Percentiles rank a stretch among this genome's conserved stretches.
Conservation (phyloP, 2,888 invertebrate species). For the Leptinotarsa peninsularis region DNA sequence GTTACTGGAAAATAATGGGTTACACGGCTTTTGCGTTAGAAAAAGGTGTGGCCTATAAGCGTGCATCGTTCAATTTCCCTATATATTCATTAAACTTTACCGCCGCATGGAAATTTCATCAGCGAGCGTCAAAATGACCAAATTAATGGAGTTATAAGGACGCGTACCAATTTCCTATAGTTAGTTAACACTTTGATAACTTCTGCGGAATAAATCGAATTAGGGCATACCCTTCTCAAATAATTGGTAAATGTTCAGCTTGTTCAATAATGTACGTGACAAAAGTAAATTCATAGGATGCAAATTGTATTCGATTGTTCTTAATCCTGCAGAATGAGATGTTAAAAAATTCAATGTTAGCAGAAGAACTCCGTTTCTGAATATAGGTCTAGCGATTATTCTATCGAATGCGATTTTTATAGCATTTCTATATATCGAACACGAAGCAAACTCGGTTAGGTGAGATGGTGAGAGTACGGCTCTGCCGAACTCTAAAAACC, state of each 20-base stretch:
- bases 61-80: neutral
- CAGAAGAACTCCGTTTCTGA: no score
- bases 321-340: no score
- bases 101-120: conserved; percentile 4
- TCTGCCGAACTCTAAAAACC: no score
- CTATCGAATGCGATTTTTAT: no score
- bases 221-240: neutral
- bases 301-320: neutral
- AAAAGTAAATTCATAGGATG: neutral
- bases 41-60: neutral
- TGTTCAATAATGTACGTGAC: neutral
- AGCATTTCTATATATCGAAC: no score
- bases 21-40: neutral
- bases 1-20: neutral
- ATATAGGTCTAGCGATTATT: no score
- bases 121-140: conserved; percentile 11
- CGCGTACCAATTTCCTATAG: neutral
- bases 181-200: conserved; percentile 15
- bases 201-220: neutral
- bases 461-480: no score
- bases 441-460: no score
- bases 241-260: neutral
- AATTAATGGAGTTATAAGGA: neutral
- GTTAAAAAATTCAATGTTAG: no score
- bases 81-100: neutral